phyloP scores from a whole-genome alignment of 2,797 vertebrate genomes.

The Poliocrania exsul region DNA sequence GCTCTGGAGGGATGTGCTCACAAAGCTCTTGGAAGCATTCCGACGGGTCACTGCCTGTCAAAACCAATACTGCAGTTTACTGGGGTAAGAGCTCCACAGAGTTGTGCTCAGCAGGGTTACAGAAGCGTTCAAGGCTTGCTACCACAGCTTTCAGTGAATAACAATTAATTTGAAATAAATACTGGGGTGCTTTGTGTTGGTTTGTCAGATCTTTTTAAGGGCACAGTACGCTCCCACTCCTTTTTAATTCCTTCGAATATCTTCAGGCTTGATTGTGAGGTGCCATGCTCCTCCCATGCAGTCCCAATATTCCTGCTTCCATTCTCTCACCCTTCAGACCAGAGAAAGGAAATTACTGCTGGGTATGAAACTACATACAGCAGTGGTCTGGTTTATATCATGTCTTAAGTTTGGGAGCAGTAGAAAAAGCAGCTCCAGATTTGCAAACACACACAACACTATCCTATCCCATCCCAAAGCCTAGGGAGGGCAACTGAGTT shows the following conservation, averaged over 20 bases:
- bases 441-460: not conserved
- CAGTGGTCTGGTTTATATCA: not conserved
- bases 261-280: not conserved
- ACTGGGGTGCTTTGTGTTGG: fast-evolving
- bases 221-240: not conserved
- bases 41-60: not conserved
- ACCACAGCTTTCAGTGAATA: not conserved
- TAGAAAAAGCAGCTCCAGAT: not conserved
- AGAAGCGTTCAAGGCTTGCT: not conserved
- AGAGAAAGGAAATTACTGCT: not conserved
- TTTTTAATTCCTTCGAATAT: not conserved
- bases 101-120: not conserved
- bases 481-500: not conserved
- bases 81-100: not conserved
- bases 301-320: not conserved
- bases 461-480: not conserved
- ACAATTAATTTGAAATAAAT: not conserved
- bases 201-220: not conserved
- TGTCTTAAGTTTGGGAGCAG: not conserved
- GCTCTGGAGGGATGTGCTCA: not conserved
- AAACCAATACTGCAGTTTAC: not conserved
- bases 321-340: not conserved
- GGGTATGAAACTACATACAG: not conserved
- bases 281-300: not conserved
- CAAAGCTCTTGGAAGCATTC: not conserved